Evolutionary conservation across 2,888 invertebrate genomes (phyloP).

Genomic region (Tipula lateralis): DNA sequence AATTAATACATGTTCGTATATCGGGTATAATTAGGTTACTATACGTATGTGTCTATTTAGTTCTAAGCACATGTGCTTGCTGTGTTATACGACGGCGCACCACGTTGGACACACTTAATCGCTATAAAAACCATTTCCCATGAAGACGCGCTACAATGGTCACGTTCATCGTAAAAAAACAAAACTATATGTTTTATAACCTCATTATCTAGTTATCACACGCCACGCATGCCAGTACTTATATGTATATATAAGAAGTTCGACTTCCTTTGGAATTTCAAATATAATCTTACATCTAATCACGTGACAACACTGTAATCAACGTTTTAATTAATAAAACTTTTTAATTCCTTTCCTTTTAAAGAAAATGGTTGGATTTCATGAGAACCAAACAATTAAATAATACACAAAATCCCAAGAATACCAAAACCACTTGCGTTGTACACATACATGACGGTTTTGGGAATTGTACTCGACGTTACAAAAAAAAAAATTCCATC

Average conservation of each 20-base stretch:
- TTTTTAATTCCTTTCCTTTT: background rate
- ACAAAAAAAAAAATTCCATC: background rate
- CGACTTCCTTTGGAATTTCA: background rate
- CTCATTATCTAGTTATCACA: constrained; percentile 24
- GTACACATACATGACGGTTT: background rate
- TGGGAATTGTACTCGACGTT: background rate
- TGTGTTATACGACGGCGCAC: background rate
- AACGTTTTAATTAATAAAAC: background rate
- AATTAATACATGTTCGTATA: background rate
- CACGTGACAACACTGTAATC: background rate
- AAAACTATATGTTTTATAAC: background rate
- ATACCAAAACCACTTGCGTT: background rate
- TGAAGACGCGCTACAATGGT: background rate
- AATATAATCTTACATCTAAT: background rate
- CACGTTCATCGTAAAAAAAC: background rate
- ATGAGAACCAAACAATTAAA: constrained; percentile 1
- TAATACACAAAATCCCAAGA: background rate
- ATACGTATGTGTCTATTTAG: background rate
- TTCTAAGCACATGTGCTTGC: background rate
- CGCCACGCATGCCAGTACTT: background rate
- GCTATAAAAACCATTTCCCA: background rate
- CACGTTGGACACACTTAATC: background rate
- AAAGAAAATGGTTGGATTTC: background rate
- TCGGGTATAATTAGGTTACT: background rate
- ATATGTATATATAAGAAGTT: no score